A percentile compares a stretch with the other conserved stretches of the same genome.
These are phyloP conservation scores for Xenentodon cancila DNA, from an alignment of 2,797 vertebrate species.

Conservation along the genomic window DNA sequence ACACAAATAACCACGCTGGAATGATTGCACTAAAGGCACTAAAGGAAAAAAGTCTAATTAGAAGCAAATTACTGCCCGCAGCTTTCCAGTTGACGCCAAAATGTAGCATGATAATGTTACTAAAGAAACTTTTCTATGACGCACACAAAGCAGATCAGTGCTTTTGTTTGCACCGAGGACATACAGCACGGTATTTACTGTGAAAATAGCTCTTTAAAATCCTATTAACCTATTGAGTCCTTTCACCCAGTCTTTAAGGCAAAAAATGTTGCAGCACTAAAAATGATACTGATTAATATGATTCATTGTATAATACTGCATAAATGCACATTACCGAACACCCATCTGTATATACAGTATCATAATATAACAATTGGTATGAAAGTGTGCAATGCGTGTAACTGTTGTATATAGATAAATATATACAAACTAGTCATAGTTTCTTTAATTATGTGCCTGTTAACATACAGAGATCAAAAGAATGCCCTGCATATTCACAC, in stretches of 20 bases:
- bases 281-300: neutral
- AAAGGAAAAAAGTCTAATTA: slow-evolving; percentile 54
- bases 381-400: too few species aligned
- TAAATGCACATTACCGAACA: too few species aligned
- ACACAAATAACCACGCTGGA: slow-evolving; percentile 17
- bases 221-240: neutral
- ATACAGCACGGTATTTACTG: neutral
- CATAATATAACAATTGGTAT: too few species aligned
- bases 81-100: slow-evolving; percentile 38
- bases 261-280: neutral
- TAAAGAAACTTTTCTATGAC: slow-evolving; percentile 20
- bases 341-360: too few species aligned
- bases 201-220: neutral
- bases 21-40: slow-evolving; percentile 10
- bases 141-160: slow-evolving; percentile 1
- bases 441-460: too few species aligned
- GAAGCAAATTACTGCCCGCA: slow-evolving; percentile 36
- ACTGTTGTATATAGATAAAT: too few species aligned
- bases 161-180: slow-evolving; percentile 13
- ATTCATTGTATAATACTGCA: neutral
- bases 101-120: slow-evolving; percentile 6
- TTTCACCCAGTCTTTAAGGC: too few species aligned
- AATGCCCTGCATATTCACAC: too few species aligned
- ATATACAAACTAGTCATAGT: too few species aligned
- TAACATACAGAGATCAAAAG: too few species aligned